These are phyloP conservation scores for Crossocerus cetratus DNA, from an alignment of 2,888 invertebrate species.

Conservation along the genomic window DNA sequence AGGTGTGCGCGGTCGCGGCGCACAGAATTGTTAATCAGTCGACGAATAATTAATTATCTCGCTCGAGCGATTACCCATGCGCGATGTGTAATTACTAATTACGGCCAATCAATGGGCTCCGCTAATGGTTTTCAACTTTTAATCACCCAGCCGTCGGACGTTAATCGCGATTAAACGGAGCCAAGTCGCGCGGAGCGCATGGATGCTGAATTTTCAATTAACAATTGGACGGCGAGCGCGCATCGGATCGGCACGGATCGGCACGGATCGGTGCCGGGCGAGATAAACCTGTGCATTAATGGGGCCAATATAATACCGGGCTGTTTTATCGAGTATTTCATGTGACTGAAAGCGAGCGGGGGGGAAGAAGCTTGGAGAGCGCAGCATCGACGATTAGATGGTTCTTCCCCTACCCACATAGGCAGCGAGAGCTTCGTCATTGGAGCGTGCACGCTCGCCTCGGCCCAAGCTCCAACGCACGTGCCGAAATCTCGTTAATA, in stretches of 20 bases:
- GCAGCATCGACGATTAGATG: not conserved
- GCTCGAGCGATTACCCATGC: not conserved
- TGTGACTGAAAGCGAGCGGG: too few relatives aligned
- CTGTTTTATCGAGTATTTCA: too few relatives aligned
- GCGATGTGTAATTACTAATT: conserved; percentile 13
- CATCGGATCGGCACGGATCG: too few relatives aligned
- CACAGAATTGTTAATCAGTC: not conserved
- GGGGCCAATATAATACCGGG: too few relatives aligned
- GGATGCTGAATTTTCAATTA: not conserved
- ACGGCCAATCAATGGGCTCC: not conserved
- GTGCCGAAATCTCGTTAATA: conserved; percentile 72
- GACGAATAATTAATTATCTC: not conserved
- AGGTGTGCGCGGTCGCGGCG: not conserved
- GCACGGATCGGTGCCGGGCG: too few relatives aligned
- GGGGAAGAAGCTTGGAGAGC: conserved; percentile 5
- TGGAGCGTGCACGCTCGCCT: conserved; percentile 42
- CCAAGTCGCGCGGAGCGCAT: not conserved
- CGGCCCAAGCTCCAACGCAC: conserved; percentile 65
- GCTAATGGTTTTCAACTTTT: conserved; percentile 19
- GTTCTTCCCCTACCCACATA: not conserved
- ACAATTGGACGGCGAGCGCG: not conserved
- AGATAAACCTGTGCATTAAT: too few relatives aligned
- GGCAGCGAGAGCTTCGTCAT: not conserved
- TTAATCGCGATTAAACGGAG: conserved; percentile 14
- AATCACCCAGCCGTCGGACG: conserved; percentile 14